Percentiles rank a stretch among this genome's conserved stretches.
These are phyloP conservation scores for Corydoras maculifer DNA, from an alignment of 2,113 vertebrate species.

Conservation along the genomic window DNA sequence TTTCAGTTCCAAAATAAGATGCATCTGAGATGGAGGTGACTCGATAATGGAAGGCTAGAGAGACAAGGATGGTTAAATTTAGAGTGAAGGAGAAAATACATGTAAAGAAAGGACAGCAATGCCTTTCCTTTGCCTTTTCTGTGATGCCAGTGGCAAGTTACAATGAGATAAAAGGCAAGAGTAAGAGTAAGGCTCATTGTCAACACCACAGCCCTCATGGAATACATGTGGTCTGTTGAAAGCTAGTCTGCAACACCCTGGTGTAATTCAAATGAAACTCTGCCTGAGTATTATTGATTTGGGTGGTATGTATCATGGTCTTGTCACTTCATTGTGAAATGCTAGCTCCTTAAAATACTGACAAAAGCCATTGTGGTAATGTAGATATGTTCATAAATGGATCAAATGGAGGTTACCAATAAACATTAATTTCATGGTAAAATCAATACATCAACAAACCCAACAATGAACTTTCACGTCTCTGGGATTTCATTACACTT, in stretches of 20 bases:
- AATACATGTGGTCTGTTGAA: neutral
- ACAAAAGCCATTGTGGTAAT: conserved; percentile 11
- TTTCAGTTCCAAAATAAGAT: conserved; percentile 31
- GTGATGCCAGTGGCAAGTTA: conserved; percentile 44
- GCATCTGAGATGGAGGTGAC: conserved; percentile 7
- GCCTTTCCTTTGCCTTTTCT: neutral
- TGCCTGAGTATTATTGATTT: conserved; percentile 9
- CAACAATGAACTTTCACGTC: conserved; percentile 49
- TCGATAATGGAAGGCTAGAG: neutral
- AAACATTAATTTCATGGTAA: conserved; percentile 25
- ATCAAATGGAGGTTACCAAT: conserved; percentile 40
- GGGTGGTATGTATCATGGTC: neutral
- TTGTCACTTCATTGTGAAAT: neutral
- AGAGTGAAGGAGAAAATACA: neutral
- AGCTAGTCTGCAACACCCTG: neutral
- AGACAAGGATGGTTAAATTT: neutral
- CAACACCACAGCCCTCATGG: neutral
- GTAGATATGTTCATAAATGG: conserved; percentile 41
- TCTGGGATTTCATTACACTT: conserved; percentile 48
- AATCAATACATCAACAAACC: conserved; percentile 38
- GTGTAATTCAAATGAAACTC: neutral
- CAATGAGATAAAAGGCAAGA: conserved; percentile 41
- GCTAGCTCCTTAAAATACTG: neutral
- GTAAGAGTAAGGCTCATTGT: neutral
- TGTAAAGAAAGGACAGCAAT: conserved; percentile 33